Evolutionary conservation across 2,797 vertebrate genomes (phyloP), one percentile per base, ranked within the genome.

Genomic region (Chelon auratus): DNA sequence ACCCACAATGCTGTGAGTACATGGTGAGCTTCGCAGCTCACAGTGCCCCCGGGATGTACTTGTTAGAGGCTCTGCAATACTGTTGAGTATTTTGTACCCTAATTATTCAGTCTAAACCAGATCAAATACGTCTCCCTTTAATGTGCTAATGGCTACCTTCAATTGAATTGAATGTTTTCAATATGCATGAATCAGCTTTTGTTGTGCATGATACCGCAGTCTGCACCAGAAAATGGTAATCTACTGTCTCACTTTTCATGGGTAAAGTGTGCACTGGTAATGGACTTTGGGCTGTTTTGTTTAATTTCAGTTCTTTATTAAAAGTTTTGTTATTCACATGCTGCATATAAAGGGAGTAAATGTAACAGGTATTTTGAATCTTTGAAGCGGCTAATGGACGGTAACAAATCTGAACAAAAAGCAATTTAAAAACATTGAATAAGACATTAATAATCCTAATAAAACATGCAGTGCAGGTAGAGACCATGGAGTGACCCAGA

Each of bases 91-190:
- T 88, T 80, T 83, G 71, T 77, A 65, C 83, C 66, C 81, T 89
- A 63, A 89, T 89, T 92, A 79, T 81, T 87, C 89, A 86, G 68
- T 75, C 74, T 61, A 57, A 83, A 85, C 81, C 88, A 88, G 79
- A 94, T 93, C 91, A 94, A 93, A 95, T 89, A 78, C 78, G 52
- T 65, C 85, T 91, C 75, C 81, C 92, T 94, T 94, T 93, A 89
- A 91, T 90, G 93, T 94, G 92, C 92, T 94, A 93, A 95, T 94
- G 89, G 86, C 3, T 67, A 72, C 30, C 61, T 85, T 66, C 51
- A 77, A 72, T 85, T 87, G 84, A 72, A 75, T 69, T 78, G 51
- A 74, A 71, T 68, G 45, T 65, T 56, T 86, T 93, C 89, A 92
- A 88, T 92, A 92, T 93, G 87, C 87, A 93, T 94, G 90, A 89